Evolutionary conservation across 2,113 vertebrate species (phyloP), one percentile per base, ranked within the genome.

Genomic region (Ammodytes marinus): DNA sequence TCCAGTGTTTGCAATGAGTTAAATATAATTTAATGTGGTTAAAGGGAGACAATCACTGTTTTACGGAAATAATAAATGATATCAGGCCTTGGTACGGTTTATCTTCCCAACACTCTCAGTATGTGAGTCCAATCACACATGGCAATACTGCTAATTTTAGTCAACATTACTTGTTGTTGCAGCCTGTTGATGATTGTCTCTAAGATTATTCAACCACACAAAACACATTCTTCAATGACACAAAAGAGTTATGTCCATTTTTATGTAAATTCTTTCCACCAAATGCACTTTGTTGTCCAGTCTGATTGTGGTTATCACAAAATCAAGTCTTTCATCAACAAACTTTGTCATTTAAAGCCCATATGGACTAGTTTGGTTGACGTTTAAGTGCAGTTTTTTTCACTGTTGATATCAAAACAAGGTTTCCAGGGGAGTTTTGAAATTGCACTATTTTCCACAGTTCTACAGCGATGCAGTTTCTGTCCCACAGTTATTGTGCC

Each of bases 1-100:
- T 95, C 94, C 94, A 95, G 94, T 95, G 94, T 94, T 94, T 92
- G 79, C 60, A 91, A 58, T 85, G 79, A 89, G 87, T 93, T 92
- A 91, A 88, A 94, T 89, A 80, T 37, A 84, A 89, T 89, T 77
- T 91, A 90, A 91, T 89, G 88, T 50, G 80, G 67, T 91, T 91
- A 88, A 66, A 77, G 67, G 80, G 12, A 91, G 58, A 76, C 65
- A n/a, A 72, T 75, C 8, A 12, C 49, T 63, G 58, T 80, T 75
- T 85, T 66, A 84, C 42, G 40, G 69, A 85, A 66, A 50, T 77
- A 78, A 87, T 69, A 66, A 59, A 69, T 77, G 60, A 89, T 82
- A 87, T 79, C 84, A 73, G 65, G 58, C 37, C 47, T 59, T 53
- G 37, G 43, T 61, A 5, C 1, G 8, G 46, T 46, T 69, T 52